phyloP scores from a whole-genome alignment of 37 sponge, comb jelly and placozoan species.

The Petrosia ficiformis region DNA sequence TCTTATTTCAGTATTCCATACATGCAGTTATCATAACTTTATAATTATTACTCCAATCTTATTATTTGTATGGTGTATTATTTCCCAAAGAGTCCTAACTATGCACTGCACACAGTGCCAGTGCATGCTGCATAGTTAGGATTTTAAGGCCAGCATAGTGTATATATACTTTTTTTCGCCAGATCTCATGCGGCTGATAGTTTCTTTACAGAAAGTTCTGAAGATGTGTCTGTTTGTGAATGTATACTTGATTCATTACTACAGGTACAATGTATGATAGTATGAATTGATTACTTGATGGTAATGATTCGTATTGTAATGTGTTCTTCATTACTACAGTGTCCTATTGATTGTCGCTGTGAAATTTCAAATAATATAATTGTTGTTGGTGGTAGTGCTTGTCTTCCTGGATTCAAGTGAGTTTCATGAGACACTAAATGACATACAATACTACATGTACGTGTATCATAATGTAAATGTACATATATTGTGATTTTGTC shows the following conservation, averaged over 20 bases:
- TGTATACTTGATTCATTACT: neutral
- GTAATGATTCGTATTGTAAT: too few species aligned
- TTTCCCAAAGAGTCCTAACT: too few species aligned
- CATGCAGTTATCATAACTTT: too few species aligned
- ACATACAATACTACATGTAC: too few species aligned
- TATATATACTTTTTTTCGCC: neutral
- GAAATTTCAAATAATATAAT: slow-evolving; percentile 76
- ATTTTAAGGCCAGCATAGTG: neutral
- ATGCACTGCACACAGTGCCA: too few species aligned
- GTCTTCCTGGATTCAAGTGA: slow-evolving; percentile 77
- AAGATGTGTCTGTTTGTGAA: neutral
- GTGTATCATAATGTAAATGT: too few species aligned
- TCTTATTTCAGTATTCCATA: too few species aligned
- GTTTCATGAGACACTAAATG: slow-evolving; percentile 4
- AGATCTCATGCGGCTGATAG: neutral
- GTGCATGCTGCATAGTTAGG: neutral
- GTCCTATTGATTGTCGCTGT: slow-evolving; percentile 70
- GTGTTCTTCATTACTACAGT: slow-evolving; percentile 49
- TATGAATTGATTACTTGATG: too few species aligned
- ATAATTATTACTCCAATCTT: too few species aligned
- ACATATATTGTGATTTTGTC: too few species aligned
- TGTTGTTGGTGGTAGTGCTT: slow-evolving; percentile 79
- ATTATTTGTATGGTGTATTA: too few species aligned
- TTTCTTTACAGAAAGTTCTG: neutral
- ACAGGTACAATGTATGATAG: neutral